A percentile compares a stretch with the other conserved stretches of the same genome.
These are phyloP conservation scores for Melanotus villosus DNA, from an alignment of 2,888 invertebrate species.

Conservation along the genomic window DNA sequence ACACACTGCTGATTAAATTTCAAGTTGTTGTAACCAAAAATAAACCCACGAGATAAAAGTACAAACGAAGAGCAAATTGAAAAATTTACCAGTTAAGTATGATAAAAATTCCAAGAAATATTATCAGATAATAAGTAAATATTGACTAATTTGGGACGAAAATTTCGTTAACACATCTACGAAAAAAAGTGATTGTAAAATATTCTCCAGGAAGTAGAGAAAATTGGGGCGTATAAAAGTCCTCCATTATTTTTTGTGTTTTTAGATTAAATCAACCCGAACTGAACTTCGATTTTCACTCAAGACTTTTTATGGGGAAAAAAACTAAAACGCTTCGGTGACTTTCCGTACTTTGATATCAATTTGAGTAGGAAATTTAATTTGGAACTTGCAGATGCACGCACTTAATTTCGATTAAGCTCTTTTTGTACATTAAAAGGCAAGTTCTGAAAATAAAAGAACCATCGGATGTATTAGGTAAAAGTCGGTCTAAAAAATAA, in stretches of 20 bases:
- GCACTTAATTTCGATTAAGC: neutral
- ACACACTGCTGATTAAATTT: no score
- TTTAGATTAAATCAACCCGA: neutral
- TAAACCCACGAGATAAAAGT: no score
- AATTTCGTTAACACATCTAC: no score
- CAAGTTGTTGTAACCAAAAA: no score
- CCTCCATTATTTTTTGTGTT: neutral
- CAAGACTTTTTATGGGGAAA: neutral
- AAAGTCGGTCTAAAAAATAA: no score
- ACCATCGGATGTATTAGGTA: no score
- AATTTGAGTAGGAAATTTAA: slow-evolving; percentile 23
- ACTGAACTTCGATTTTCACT: slow-evolving; percentile 12
- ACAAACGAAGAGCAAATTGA: no score
- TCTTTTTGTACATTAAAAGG: neutral
- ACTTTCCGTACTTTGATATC: neutral
- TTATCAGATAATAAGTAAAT: no score
- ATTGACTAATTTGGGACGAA: no score
- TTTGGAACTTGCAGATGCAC: slow-evolving; percentile 23
- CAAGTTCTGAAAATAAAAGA: no score
- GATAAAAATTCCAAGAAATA: no score
- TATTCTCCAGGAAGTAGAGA: neutral
- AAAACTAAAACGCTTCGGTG: slow-evolving; percentile 8
- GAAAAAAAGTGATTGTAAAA: neutral
- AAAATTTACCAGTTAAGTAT: no score
- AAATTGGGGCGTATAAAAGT: neutral